phyloP scores from a whole-genome alignment of 2,797 vertebrate species.

The Semaprochilodus insignis region DNA sequence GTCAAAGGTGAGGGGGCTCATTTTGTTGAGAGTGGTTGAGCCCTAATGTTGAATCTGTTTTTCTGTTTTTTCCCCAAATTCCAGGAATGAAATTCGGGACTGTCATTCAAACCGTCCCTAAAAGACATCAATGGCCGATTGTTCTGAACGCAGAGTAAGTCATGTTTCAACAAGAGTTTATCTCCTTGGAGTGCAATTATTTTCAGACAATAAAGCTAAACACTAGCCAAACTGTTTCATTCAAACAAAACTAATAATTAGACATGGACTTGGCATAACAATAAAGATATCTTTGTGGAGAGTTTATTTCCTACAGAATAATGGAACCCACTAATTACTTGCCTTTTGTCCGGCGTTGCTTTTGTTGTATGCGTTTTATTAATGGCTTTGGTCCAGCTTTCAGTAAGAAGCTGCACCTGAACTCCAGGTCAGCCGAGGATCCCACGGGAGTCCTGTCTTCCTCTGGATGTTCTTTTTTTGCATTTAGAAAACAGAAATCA shows the following conservation, averaged over 20 bases:
- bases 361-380: conserved; percentile 58
- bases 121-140: conserved; percentile 22
- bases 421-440: conserved; percentile 65
- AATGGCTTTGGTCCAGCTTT: not conserved
- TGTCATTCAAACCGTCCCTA: not conserved
- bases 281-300: conserved; percentile 19
- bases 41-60: not conserved
- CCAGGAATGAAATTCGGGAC: no score
- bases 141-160: conserved; percentile 21
- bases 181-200: conserved; percentile 16
- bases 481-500: conserved; percentile 62
- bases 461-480: conserved; percentile 59
- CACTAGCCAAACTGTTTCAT: conserved; percentile 18
- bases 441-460: conserved; percentile 67
- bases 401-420: conserved; percentile 62
- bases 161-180: conserved; percentile 16
- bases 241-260: conserved; percentile 25
- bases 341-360: not conserved
- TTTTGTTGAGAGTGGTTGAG: not conserved
- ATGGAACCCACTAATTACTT: conserved; percentile 13
- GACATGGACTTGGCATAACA: conserved; percentile 9
- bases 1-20: conserved; percentile 14
- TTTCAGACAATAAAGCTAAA: conserved; percentile 23
- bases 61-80: not conserved
- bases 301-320: conserved; percentile 10